A percentile compares a stretch with the other conserved stretches of the same genome.
Conservation (phyloP, 2,888 invertebrate species). For the Ophioninae sp. region DNA sequence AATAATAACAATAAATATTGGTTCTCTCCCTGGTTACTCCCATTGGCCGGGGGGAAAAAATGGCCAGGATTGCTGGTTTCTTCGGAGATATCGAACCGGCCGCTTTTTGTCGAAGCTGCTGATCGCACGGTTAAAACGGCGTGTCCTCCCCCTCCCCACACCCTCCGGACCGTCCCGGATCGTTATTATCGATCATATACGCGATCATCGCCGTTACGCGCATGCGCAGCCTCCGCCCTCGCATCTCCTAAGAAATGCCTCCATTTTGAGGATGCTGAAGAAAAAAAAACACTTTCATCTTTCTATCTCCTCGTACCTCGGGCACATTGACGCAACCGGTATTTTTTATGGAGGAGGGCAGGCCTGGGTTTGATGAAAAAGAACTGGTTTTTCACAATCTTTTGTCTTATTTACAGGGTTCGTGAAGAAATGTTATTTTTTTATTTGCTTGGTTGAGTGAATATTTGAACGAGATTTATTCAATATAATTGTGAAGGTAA, state of each 20-base stretch:
- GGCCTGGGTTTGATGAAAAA: no score
- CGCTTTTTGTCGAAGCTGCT: conserved; percentile 45
- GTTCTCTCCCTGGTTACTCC: conserved; percentile 47
- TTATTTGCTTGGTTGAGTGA: no score
- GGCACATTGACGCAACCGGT: no score
- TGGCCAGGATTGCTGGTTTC: conserved; percentile 54
- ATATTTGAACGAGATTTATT: no score
- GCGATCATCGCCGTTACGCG: conserved; percentile 39
- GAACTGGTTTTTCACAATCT: no score
- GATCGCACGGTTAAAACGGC: conserved; percentile 16
- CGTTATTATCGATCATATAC: conserved; percentile 55
- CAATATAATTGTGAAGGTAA: no score
- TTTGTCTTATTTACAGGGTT: no score
- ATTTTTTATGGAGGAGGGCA: no score
- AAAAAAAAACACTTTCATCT: background rate
- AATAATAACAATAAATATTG: conserved; percentile 50
- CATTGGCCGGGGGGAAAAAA: conserved; percentile 54
- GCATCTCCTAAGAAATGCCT: conserved; percentile 2
- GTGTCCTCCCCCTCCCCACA: conserved; percentile 1
- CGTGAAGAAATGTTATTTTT: no score
- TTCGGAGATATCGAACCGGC: conserved; percentile 40
- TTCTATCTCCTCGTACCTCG: background rate
- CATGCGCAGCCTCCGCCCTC: conserved; percentile 8
- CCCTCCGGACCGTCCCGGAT: conserved; percentile 29
- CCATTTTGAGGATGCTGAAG: conserved; percentile 9